Evolutionary conservation across 2,888 invertebrate genomes (phyloP).

Genomic region (Gerris lacustris): DNA sequence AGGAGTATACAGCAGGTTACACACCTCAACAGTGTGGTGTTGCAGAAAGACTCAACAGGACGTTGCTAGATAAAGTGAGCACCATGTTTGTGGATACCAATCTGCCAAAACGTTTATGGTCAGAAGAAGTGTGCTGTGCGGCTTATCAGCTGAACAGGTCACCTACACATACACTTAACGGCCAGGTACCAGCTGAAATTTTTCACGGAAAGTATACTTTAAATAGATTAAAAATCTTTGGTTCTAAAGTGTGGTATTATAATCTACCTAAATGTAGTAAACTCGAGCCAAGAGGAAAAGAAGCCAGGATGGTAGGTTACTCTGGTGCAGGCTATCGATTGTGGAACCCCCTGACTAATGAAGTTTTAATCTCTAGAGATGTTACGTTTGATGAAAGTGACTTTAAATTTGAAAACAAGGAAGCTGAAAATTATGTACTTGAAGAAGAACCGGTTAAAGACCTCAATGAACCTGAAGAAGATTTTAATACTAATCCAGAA

Average conservation of each 20-base stretch:
- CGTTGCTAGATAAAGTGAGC: conserved; percentile 21
- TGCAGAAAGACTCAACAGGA: too few relatives aligned
- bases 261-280: conserved; percentile 19
- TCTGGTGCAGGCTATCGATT: conserved; percentile 19
- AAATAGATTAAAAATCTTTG: conserved; percentile 19
- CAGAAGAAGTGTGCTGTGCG: conserved; percentile 18
- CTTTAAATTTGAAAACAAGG: conserved; percentile 15
- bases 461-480: not conserved
- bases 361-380: conserved; percentile 17
- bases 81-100: conserved; percentile 16
- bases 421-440: conserved; percentile 1
- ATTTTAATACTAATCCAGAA: not conserved
- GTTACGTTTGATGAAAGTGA: conserved; percentile 28
- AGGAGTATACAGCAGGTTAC: conserved; percentile 19
- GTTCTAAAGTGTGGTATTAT: conserved; percentile 19
- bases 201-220: conserved; percentile 12
- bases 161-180: conserved; percentile 15
- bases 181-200: conserved; percentile 17
- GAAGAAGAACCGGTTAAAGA: not conserved
- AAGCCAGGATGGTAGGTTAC: conserved; percentile 21
- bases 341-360: conserved; percentile 17
- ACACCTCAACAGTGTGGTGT: conserved; percentile 20
- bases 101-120: conserved; percentile 22
- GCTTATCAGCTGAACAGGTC: conserved; percentile 20
- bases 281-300: conserved; percentile 18